Percentiles rank a stretch among this genome's conserved stretches.
Conservation (phyloP, 2,797 vertebrate genomes). For the Streptopelia turtur region DNA sequence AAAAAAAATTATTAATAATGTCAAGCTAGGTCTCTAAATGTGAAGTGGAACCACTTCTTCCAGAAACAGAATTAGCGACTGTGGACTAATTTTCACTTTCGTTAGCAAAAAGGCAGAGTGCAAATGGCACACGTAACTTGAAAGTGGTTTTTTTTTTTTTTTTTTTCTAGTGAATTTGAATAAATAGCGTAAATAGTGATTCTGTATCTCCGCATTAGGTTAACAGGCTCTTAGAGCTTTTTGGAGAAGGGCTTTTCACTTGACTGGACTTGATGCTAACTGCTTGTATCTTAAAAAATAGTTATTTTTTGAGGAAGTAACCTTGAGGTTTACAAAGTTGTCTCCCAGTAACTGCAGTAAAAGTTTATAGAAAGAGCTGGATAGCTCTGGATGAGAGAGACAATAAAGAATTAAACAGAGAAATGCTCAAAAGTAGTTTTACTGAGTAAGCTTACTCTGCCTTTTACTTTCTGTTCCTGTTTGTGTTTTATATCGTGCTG, state of each 20-base stretch:
- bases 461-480: background rate
- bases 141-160: background rate
- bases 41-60: background rate
- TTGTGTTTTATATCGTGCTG: background rate
- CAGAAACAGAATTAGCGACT: background rate
- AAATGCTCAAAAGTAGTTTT: background rate
- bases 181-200: background rate
- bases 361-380: background rate
- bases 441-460: background rate
- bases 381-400: background rate
- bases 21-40: background rate
- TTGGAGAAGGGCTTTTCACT: background rate
- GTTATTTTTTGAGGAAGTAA: background rate
- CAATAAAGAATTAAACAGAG: background rate
- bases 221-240: background rate
- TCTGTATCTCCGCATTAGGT: background rate
- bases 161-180: background rate
- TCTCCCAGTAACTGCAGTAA: background rate
- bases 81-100: background rate
- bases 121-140: background rate
- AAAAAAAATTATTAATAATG: background rate
- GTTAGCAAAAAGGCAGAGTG: background rate
- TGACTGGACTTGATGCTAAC: background rate
- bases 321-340: background rate
- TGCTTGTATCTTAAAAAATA: background rate